Percentiles rank a stretch among this genome's conserved stretches.
These are phyloP conservation scores for Hydroisotoma schaefferi DNA, from an alignment of 2,888 invertebrate species.

Conservation along the genomic window DNA sequence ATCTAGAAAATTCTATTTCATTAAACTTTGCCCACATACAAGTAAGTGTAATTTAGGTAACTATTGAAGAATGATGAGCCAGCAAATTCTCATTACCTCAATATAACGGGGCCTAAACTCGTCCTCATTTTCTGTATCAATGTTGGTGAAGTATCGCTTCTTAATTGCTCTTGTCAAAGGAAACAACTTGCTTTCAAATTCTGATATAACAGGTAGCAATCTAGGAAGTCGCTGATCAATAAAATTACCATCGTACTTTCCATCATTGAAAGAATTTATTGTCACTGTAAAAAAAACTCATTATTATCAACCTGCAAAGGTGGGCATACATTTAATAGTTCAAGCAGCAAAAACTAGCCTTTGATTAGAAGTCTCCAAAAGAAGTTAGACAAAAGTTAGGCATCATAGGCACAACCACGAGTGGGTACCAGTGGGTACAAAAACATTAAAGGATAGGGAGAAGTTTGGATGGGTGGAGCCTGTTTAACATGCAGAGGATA, in stretches of 20 bases:
- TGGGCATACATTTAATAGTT: no score
- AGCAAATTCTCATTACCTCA: slow-evolving; percentile 37
- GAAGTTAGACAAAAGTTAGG: neutral
- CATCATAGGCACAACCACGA: no score
- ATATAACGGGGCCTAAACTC: slow-evolving; percentile 49
- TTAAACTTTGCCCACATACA: no score
- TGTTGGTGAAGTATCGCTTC: slow-evolving; percentile 49
- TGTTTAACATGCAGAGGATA: no score
- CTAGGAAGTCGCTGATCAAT: slow-evolving; percentile 49
- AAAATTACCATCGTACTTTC: slow-evolving; percentile 50
- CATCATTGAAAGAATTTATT: slow-evolving; percentile 49
- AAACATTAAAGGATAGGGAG: no score
- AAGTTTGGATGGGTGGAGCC: no score
- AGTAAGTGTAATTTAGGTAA: no score
- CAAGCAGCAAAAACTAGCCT: no score
- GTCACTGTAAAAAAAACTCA: slow-evolving; percentile 45
- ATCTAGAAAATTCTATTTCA: no score
- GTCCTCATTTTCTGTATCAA: slow-evolving; percentile 49
- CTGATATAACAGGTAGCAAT: slow-evolving; percentile 49
- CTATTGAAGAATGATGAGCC: no score
- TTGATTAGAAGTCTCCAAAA: neutral
- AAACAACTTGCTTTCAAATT: slow-evolving; percentile 49
- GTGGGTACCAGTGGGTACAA: no score
- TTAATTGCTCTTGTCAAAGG: slow-evolving; percentile 48
- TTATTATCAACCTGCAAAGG: no score